phyloP scores from a whole-genome alignment of 2,113 vertebrate genomes.

The Archilochus colubris region DNA sequence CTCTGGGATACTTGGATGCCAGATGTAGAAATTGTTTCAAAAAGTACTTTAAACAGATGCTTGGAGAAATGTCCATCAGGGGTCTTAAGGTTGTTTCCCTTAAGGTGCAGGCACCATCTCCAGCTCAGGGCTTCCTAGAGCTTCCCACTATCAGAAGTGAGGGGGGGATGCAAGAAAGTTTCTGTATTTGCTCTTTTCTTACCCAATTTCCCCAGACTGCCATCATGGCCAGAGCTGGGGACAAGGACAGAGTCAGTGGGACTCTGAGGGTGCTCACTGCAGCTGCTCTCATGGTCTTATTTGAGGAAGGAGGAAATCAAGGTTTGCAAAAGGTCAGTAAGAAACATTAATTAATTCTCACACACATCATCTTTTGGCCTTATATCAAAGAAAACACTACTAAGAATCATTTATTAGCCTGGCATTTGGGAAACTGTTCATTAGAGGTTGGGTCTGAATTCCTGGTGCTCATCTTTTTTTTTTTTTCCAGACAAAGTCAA shows the following conservation, averaged over 20 bases:
- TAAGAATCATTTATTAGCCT: slow-evolving; percentile 18
- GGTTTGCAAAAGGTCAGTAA: not conserved
- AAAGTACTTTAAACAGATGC: not conserved
- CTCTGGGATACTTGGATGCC: not conserved
- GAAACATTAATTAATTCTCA: not conserved
- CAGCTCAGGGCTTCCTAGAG: not conserved
- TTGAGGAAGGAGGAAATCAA: not conserved
- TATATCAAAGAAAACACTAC: not conserved
- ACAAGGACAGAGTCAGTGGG: not conserved
- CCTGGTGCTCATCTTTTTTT: not conserved
- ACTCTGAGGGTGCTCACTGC: not conserved
- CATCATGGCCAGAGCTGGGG: not conserved
- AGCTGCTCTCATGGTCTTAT: not conserved
- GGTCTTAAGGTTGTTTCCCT: not conserved
- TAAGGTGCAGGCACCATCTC: not conserved
- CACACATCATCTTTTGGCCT: not conserved
- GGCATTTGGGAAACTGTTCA: not conserved
- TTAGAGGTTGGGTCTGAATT: not conserved
- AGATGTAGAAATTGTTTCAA: not conserved
- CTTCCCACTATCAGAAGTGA: not conserved
- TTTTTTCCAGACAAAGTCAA: not conserved
- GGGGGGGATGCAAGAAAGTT: not conserved
- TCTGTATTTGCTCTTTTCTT: not conserved
- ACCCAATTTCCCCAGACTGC: not conserved
- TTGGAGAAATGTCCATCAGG: not conserved